phyloP scores from a whole-genome alignment of 1,140 invertebrate genomes.

The Armadillidium nasatum region DNA sequence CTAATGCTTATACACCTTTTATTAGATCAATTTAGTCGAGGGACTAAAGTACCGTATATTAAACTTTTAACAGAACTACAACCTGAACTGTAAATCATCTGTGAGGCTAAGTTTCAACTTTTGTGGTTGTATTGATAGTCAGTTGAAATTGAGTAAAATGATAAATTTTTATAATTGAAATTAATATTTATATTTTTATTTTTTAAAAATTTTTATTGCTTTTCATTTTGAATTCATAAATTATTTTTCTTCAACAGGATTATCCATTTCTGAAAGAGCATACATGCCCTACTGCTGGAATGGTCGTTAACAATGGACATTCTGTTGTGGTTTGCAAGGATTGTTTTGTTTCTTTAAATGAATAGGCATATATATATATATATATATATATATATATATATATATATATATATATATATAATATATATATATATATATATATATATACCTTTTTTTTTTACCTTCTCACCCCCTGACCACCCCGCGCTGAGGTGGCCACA shows the following conservation, averaged over 20 bases:
- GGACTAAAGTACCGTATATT: no score
- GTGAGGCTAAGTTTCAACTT: no score
- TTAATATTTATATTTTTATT: constrained; percentile 12
- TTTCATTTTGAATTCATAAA: background rate
- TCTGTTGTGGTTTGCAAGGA: constrained; percentile 86
- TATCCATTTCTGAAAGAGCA: constrained; percentile 65
- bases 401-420: background rate
- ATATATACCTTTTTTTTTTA: no score
- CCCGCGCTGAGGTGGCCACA: no score
- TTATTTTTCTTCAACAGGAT: constrained; percentile 48
- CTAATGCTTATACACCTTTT: no score
- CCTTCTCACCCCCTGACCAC: no score
- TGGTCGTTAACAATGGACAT: constrained; percentile 82
- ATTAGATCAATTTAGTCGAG: no score
- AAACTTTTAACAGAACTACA: no score
- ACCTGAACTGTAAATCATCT: no score
- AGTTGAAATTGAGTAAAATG: no score
- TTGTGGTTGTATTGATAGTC: no score
- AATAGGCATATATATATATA: background rate
- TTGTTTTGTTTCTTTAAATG: constrained; percentile 53
- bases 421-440: background rate
- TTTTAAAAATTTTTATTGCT: background rate
- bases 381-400: background rate
- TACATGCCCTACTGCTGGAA: constrained; percentile 71
- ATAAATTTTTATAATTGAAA: background rate